Base-by-base conservation (phyloP, 2,888 invertebrate genomes). In the Magallana nippona region DNA sequence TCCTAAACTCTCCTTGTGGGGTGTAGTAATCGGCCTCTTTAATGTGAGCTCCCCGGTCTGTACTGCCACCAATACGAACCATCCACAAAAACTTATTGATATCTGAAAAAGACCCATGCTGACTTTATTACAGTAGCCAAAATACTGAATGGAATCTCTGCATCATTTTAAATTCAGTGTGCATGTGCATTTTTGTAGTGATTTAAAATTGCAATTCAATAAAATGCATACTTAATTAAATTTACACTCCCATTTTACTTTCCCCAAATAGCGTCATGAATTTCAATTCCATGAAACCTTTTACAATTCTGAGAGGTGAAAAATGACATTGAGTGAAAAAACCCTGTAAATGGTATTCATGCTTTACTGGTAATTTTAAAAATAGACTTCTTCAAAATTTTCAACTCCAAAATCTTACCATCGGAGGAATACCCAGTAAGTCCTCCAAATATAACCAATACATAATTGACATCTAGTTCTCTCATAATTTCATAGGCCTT, bases 51-150 rank as follows among this genome's bases (percentile, higher is more conserved):
- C 99, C 99, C 91, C 97, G 96, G 87, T 98, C 98, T 8, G 99
- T 99, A 93, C 98, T 98, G 89, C 99, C 98, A 89, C 99, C 98
- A 94, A 98, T 98, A 86, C 97, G 95, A 78, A 99, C 99, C 99
- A 99, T 99, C 99, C 99, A 99, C 88, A 99, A 96, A 95, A 99
- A 99, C 95, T 99, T 99, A 95, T 99, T 99, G 87, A 99, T 99
- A 94, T 99, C 97, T 97, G 94, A 13, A 78, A 62, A 11, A 58
- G 55, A 78, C 62, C 19, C 62, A 60, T n/a, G 62, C 19, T 11
- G 0, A 5, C 62, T 60, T 60, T 60, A 44, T 44, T 44, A 44
- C 44, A 44, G 44, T 44, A 44, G 44, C 44, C 44, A 5, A 8
- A 44, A 44, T 44, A 8, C 44, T 44, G 44, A 44, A 44, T 44